Evolutionary conservation across 2,113 vertebrate species (phyloP).

Genomic region (Carassius auratus): DNA sequence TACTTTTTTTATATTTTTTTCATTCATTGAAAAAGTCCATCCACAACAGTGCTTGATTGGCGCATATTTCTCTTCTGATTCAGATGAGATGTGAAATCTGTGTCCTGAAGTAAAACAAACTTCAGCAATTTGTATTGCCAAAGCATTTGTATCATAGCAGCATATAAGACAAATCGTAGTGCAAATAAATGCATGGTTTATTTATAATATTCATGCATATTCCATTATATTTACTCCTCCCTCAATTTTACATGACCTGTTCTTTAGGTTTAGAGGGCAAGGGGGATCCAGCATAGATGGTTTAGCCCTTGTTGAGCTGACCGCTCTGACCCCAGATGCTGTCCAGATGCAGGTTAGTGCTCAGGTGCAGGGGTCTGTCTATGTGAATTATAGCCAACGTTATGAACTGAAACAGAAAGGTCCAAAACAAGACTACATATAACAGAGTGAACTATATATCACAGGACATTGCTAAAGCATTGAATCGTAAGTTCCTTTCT

Average conservation of each 20-base stretch:
- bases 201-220: background rate
- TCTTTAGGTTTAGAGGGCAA: slow-evolving; percentile 2
- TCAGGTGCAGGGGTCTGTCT: slow-evolving; percentile 64
- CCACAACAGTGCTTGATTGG: background rate
- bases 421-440: slow-evolving; percentile 52
- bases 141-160: background rate
- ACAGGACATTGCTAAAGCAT: slow-evolving; percentile 54
- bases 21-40: background rate
- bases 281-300: slow-evolving; percentile 64
- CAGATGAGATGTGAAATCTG: background rate
- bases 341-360: slow-evolving; percentile 78
- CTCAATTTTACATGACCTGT: background rate
- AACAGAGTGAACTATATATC: slow-evolving; percentile 53
- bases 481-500: slow-evolving; percentile 48
- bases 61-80: background rate
- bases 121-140: background rate
- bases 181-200: background rate
- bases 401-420: slow-evolving; percentile 64
- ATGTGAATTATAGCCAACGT: slow-evolving; percentile 73
- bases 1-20: no score
- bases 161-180: background rate
- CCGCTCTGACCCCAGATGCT: slow-evolving; percentile 73
- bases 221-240: background rate
- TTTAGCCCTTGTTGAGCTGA: slow-evolving; percentile 72
- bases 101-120: no score